Evolutionary conservation across 53 echinoderm and acorn worm species (phyloP), one percentile per base, ranked within the genome.

Genomic region (Luidia sarsii): DNA sequence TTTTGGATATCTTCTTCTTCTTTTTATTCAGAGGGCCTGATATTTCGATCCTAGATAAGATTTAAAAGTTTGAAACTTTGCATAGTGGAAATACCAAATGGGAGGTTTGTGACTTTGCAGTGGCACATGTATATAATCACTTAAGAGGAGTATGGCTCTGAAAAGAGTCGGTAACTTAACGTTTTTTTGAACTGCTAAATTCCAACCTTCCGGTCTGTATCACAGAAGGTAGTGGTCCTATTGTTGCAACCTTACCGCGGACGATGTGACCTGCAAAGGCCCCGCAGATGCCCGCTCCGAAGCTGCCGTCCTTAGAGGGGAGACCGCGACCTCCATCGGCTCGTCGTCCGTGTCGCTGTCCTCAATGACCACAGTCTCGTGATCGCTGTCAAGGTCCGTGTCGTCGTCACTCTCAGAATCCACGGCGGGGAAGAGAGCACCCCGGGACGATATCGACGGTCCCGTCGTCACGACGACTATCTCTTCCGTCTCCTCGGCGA

Each of bases 341-440:
- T 53, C 55, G 39, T 65, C 66, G 2, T 75, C 75, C 41, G 59
- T 74, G 75, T 74, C 75, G 21, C 37, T 55, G 5, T 52, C 72
- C 21, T 57, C 75, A 57, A 59, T 57, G 39, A 59, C 56, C 5
- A 55, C 43, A 11, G 43, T 41, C 30, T 53, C 67, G 57, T 32
- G 37, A 22, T 68, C 82, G 53, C 18, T 28, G 31, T 79, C 79
- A 29, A 45, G 43, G 36, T 61, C 79, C 4, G 30, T 61, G 57
- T 81, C 64, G 5, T 7, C 51, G 16, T 2, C 82, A 82, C 28
- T 32, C 33, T 67, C 57, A 0, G 31, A 7, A 18, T 51, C 24
- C 7, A 39, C 57, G 21, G 55, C 25, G 30, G 30, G 41, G 2
- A 30, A 24, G 15, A 67, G 53, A 27, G 33, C n/a, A 14, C 32